phyloP scores from a whole-genome alignment of 2,797 vertebrate species.

The Muscicapa striata region DNA sequence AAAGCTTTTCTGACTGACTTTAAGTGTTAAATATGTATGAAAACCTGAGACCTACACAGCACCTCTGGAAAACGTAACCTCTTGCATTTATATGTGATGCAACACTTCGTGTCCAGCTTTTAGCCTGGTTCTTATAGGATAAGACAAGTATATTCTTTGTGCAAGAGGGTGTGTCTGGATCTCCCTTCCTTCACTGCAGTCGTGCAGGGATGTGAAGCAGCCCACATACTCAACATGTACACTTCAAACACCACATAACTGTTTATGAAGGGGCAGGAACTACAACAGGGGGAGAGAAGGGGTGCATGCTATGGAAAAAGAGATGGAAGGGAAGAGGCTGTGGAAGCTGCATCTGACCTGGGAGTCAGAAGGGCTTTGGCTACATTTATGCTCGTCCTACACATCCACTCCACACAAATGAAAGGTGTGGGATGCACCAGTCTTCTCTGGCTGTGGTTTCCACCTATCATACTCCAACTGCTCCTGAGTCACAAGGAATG shows the following conservation, averaged over 20 bases:
- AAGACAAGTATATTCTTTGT: not conserved
- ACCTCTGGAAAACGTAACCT: not conserved
- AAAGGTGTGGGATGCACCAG: not conserved
- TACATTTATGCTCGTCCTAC: not conserved
- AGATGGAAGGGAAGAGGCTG: not conserved
- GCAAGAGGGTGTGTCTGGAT: accelerated
- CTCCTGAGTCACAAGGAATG: not conserved
- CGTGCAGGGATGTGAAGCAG: not conserved
- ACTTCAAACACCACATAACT: not conserved
- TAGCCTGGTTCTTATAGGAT: not conserved
- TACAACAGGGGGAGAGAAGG: not conserved
- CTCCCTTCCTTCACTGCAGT: not conserved
- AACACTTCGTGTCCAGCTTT: not conserved
- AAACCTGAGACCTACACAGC: not conserved
- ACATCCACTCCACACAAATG: accelerated
- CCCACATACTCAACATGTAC: accelerated
- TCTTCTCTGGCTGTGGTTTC: not conserved
- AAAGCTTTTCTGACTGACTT: not conserved
- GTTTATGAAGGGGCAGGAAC: not conserved
- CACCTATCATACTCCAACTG: accelerated
- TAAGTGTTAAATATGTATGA: not conserved
- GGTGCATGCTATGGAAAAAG: not conserved
- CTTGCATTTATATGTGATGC: not conserved
- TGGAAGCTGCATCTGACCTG: not conserved
- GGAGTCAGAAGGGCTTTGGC: not conserved